Conservation (phyloP, 1,140 invertebrate genomes). For the Drosophila burlai region DNA sequence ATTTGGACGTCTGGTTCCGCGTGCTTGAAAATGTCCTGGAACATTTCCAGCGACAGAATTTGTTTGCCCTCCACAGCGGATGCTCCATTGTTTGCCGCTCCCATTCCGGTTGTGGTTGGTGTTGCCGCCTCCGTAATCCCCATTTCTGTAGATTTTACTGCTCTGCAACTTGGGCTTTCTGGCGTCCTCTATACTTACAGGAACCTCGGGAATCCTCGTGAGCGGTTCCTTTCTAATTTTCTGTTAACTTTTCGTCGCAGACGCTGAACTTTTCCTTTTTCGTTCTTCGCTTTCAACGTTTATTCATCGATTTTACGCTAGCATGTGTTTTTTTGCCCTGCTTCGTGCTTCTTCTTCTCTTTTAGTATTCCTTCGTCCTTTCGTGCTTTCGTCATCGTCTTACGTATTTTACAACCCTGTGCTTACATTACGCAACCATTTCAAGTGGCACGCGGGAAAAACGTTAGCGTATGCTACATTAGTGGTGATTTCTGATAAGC, state of each 20-base stretch:
- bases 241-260: constrained; percentile 35
- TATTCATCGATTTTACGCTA: constrained; percentile 73
- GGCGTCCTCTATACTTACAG: neutral
- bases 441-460: neutral
- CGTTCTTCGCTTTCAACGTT: constrained; percentile 31
- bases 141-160: constrained; percentile 53
- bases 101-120: constrained; percentile 38
- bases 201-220: constrained; percentile 3
- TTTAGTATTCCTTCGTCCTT: constrained; percentile 39
- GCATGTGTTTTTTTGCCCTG: constrained; percentile 62
- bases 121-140: constrained; percentile 67
- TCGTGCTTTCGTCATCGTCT: constrained; percentile 26
- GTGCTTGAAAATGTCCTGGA: constrained; percentile 76
- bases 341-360: constrained; percentile 19
- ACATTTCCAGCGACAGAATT: constrained; percentile 66
- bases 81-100: constrained; percentile 51
- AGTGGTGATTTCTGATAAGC: neutral
- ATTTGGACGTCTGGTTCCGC: constrained; percentile 81
- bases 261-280: constrained; percentile 24
- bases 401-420: constrained; percentile 16
- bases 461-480: neutral
- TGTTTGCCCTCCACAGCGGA: constrained; percentile 49
- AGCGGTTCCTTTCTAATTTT: neutral
- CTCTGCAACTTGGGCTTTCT: neutral
- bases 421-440: constrained; percentile 12